Evolutionary conservation across 1,140 invertebrate genomes (phyloP), one percentile per base, ranked within the genome.

Genomic region (Pristionchus pacificus): DNA sequence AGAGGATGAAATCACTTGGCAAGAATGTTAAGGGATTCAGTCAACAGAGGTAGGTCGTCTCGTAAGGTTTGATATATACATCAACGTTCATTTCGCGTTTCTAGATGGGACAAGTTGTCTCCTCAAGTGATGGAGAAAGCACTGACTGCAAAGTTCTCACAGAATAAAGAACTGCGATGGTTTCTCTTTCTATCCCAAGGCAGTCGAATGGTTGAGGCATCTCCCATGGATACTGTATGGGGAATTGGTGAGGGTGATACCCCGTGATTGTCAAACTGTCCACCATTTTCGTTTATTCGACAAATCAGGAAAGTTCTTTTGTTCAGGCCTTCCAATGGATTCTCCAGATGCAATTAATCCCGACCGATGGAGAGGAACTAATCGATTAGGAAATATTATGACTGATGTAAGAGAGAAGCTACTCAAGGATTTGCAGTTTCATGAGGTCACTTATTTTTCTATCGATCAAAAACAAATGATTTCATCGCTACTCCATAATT

Each of bases 111-210:
- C 15, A 15, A 67, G 28, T 13, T 68, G 33, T 15, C 10, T 15
- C 25, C 19, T 19, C 19, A 68, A 15, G 28, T 68, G 10, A 68
- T 68, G 65, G n/a, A 68, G 29, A 61, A 13, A 28, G 65, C 60
- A 10, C 28, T 68, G 65, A 67, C 10, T n/a, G 65, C 65, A 10
- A 68, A 68, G 28, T 68, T 66, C 28, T 68, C 60, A 25, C 65
- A 64, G 29, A 64, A 68, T 64, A 14, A 10, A 19, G 57, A 68
- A 14, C 65, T 68, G 10, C 55, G 65, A 19, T 13, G 61, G 15
- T 28, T 55, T n/a, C 49, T 68, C 14, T 68, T 68, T 30, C 15
- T 64, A 13, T 61, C 65, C 28, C 25, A 68, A 15, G 65, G 65
- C 59, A 30, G 33, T 19, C 24, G 29, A 19, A 13, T 68, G 14